phyloP scores from a whole-genome alignment of 2,113 vertebrate genomes.

The Ovis canadensis region DNA sequence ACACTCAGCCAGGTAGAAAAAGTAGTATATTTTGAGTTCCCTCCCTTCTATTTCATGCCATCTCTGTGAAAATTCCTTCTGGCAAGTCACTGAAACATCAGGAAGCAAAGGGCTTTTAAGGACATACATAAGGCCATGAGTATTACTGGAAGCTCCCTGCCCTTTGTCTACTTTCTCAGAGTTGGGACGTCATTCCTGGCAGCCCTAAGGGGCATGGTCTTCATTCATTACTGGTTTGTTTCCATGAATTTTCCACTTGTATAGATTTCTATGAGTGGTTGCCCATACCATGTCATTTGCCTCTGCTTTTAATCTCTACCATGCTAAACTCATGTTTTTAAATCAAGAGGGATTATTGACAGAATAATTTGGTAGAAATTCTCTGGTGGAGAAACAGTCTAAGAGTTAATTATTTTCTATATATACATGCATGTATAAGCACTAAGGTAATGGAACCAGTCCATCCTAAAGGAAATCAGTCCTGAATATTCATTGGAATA shows the following conservation, averaged over 20 bases:
- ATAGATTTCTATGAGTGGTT: background rate
- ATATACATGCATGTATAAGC: background rate
- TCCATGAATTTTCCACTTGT: background rate
- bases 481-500: background rate
- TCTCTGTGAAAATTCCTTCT: slow-evolving; percentile 1
- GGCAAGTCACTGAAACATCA: background rate
- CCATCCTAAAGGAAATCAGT: background rate
- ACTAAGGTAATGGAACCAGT: background rate
- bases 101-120: background rate
- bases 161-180: background rate
- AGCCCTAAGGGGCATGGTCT: background rate
- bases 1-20: background rate
- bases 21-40: background rate
- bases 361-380: background rate
- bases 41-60: background rate
- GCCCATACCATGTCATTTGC: background rate
- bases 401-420: background rate
- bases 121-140: background rate
- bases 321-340: background rate
- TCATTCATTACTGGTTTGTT: background rate
- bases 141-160: background rate
- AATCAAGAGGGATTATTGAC: background rate
- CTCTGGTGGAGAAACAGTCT: background rate
- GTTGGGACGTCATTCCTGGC: background rate
- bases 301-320: background rate